Evolutionary conservation across 2,888 invertebrate species (phyloP).

Genomic region (Pandemis corylana): DNA sequence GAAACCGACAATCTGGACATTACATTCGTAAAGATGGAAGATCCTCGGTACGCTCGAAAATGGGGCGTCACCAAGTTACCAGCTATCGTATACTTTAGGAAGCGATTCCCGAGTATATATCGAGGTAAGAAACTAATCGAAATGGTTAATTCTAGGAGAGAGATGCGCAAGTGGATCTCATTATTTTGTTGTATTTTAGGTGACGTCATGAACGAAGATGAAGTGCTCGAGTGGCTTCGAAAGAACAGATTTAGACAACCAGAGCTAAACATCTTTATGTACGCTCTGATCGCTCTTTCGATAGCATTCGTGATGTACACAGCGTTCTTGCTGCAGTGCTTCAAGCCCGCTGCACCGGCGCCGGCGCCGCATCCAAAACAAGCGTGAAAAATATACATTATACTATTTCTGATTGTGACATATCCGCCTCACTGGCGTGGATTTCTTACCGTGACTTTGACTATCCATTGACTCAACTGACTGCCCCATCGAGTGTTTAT

Average conservation of each 20-base stretch:
- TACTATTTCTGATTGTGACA: conserved; percentile 40
- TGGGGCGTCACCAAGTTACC: conserved; percentile 97
- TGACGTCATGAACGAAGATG: conserved; percentile 92
- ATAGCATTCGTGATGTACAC: conserved; percentile 95
- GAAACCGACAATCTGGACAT: conserved; percentile 97
- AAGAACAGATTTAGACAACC: conserved; percentile 97
- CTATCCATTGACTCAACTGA: conserved; percentile 50
- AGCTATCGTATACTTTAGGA: conserved; percentile 95
- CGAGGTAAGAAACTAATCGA: conserved; percentile 86
- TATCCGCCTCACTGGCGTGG: conserved; percentile 49
- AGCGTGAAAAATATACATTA: conserved; percentile 75
- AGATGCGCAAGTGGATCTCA: neutral
- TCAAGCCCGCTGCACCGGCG: conserved; percentile 89
- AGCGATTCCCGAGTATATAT: conserved; percentile 96
- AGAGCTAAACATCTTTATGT: conserved; percentile 97
- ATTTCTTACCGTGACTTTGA: conserved; percentile 41
- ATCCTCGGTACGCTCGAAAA: conserved; percentile 95
- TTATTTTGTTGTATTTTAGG: conserved; percentile 80
- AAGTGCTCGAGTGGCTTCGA: conserved; percentile 96
- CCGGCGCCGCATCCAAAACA: conserved; percentile 88
- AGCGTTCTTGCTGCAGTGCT: conserved; percentile 95
- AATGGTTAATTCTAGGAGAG: neutral
- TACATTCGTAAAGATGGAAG: conserved; percentile 97
- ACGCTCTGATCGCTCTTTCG: conserved; percentile 93
- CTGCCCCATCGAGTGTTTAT: conserved; percentile 52